Percentiles rank a stretch among this genome's conserved stretches.
These are phyloP conservation scores for Vanessa tameamea DNA, from an alignment of 1,140 invertebrate species.

Conservation along the genomic window DNA sequence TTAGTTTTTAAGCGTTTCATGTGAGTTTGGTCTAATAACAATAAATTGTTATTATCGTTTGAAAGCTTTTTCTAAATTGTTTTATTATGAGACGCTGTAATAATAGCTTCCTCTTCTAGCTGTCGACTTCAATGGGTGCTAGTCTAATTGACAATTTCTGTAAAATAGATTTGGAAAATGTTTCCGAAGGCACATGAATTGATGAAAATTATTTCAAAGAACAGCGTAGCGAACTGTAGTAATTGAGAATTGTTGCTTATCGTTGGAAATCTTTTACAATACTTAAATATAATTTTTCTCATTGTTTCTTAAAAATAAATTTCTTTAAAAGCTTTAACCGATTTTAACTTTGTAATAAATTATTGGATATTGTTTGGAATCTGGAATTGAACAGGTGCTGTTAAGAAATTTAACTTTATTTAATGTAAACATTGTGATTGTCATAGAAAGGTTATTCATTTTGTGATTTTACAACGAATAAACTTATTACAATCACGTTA, in stretches of 20 bases:
- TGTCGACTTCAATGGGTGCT: neutral
- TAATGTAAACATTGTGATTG: neutral
- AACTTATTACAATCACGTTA: too few species aligned
- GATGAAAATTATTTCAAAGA: constrained; percentile 29
- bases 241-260: constrained; percentile 14
- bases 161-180: constrained; percentile 23
- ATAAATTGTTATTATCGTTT: too few species aligned
- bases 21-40: too few species aligned
- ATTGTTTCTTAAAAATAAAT: neutral
- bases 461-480: too few species aligned
- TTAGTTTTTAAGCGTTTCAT: too few species aligned
- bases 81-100: too few species aligned
- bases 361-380: neutral
- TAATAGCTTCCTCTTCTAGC: neutral
- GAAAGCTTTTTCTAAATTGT: too few species aligned
- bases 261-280: neutral
- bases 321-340: neutral
- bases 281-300: neutral
- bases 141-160: constrained; percentile 21
- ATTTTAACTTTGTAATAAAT: neutral
- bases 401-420: neutral
- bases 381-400: too few species aligned
- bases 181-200: constrained; percentile 30
- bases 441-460: too few species aligned
- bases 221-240: constrained; percentile 3